Evolutionary conservation across 2,797 vertebrate species (phyloP).

Genomic region (Hoplostethus atlanticus): DNA sequence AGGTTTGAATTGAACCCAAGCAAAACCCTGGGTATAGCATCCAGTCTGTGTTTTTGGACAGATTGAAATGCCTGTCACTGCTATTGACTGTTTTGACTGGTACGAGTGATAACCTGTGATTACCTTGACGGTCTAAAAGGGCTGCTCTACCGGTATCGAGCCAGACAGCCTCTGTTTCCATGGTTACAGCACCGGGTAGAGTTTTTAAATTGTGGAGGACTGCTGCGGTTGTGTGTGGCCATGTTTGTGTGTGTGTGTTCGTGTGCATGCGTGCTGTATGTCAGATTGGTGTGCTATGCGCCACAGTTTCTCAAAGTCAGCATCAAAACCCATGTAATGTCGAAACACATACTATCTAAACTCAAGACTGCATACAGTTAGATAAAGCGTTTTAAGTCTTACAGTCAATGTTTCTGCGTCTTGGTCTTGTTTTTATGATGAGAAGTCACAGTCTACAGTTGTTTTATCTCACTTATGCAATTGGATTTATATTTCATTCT

Average conservation of each 20-base stretch:
- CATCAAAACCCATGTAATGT: not conserved
- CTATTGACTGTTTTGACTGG: slow-evolving; percentile 1
- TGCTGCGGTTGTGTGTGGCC: slow-evolving; percentile 17
- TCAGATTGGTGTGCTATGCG: too few species aligned
- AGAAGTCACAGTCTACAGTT: too few species aligned
- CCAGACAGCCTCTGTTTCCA: slow-evolving; percentile 66
- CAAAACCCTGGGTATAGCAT: not conserved
- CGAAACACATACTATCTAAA: too few species aligned
- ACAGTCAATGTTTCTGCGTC: too few species aligned
- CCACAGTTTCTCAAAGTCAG: slow-evolving; percentile 3
- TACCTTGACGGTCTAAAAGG: slow-evolving; percentile 52
- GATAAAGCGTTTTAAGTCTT: too few species aligned
- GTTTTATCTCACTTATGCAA: slow-evolving; percentile 43
- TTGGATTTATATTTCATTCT: not conserved
- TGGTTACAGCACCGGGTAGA: slow-evolving; percentile 62
- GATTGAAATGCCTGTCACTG: slow-evolving; percentile 15
- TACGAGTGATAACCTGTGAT: slow-evolving; percentile 44
- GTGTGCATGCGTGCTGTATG: not conserved
- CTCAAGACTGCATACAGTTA: too few species aligned
- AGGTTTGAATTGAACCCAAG: not conserved
- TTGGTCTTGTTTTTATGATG: too few species aligned
- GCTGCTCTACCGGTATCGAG: slow-evolving; percentile 4
- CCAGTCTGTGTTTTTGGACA: slow-evolving; percentile 27
- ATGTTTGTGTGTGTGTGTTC: not conserved
- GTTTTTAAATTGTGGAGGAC: slow-evolving; percentile 19